phyloP scores from a whole-genome alignment of 2,888 invertebrate genomes.

The Amblyjoppa proteus region DNA sequence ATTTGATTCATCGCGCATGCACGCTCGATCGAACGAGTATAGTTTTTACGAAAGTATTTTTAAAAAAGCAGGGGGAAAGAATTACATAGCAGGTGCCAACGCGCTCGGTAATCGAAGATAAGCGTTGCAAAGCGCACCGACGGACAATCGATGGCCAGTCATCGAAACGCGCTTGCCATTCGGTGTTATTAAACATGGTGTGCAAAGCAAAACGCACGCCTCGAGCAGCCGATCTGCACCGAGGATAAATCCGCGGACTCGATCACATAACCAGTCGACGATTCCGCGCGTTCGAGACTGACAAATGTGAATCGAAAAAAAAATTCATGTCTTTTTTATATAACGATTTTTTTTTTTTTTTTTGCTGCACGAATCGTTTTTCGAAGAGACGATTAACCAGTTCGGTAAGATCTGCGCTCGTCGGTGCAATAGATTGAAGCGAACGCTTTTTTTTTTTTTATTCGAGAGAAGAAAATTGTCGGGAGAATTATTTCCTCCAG shows the following conservation, averaged over 20 bases:
- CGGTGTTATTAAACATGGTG: constrained; percentile 53
- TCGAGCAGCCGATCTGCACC: background rate
- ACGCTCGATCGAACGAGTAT: no score
- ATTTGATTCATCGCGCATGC: no score
- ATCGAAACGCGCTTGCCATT: constrained; percentile 26
- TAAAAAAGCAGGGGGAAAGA: no score
- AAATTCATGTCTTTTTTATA: no score
- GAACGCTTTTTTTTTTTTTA: constrained; percentile 1
- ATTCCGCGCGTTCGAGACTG: background rate
- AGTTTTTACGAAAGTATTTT: no score
- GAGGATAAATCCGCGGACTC: background rate
- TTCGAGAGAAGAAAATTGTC: background rate
- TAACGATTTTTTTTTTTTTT: no score
- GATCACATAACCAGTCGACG: background rate
- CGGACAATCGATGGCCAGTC: constrained; percentile 32
- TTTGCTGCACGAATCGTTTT: no score
- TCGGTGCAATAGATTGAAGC: background rate
- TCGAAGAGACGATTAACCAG: no score
- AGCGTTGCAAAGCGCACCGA: background rate
- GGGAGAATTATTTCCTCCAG: background rate
- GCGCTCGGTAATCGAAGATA: constrained; percentile 47
- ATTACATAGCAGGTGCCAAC: background rate
- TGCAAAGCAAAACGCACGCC: constrained; percentile 35
- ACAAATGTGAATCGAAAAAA: background rate
- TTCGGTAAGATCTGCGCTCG: no score